These are phyloP conservation scores for Porites lutea DNA, from an alignment of 64 coral and sea anemone genomes.

Conservation along the genomic window DNA sequence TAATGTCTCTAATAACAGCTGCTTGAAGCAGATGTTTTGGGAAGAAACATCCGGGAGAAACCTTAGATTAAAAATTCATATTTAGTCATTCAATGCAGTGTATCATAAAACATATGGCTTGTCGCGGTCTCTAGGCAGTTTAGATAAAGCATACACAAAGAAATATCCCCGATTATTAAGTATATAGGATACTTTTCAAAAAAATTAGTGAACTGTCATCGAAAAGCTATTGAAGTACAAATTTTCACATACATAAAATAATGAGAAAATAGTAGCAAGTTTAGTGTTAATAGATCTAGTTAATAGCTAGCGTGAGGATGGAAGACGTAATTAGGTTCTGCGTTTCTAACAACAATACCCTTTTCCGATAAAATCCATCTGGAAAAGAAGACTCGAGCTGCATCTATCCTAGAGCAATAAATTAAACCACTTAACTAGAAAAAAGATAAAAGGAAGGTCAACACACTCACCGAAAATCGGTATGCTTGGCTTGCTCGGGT, in stretches of 20 bases:
- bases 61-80: too few relatives aligned
- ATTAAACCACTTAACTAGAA: not conserved
- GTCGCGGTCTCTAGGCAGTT: not conserved
- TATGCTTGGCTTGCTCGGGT: constrained; percentile 83
- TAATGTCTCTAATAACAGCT: too few relatives aligned
- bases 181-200: not conserved
- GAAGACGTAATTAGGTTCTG: not conserved
- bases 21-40: not conserved
- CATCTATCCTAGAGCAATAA: not conserved
- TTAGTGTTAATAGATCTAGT: not conserved
- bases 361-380: not conserved
- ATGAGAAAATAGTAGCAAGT: not conserved
- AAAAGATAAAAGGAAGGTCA: not conserved
- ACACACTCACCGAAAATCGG: constrained; percentile 91
- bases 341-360: not conserved
- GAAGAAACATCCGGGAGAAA: not conserved
- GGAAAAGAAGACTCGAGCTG: not conserved
- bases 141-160: not conserved
- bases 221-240: not conserved
- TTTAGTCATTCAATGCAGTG: not conserved
- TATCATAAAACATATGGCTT: not conserved
- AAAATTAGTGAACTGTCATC: not conserved
- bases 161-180: not conserved
- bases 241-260: not conserved
- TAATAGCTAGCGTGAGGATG: not conserved